Evolutionary conservation across 2,888 invertebrate genomes (phyloP).

Genomic region (Drosophila suboccidentalis): DNA sequence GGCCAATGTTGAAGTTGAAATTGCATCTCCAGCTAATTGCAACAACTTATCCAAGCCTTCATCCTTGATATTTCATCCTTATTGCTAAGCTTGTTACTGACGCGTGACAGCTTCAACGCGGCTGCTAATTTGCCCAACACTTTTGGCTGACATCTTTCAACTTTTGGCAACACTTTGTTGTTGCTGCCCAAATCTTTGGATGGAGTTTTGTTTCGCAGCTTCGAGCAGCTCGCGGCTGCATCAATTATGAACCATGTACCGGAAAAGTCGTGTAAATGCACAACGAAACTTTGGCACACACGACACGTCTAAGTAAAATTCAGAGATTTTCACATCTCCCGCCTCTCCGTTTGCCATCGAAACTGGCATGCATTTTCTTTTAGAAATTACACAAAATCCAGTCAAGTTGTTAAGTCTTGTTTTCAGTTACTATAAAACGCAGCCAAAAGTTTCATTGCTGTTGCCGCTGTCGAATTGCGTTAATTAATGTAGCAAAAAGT

Average conservation of each 20-base stretch:
- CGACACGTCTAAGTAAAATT: neutral
- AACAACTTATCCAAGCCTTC: slow-evolving; percentile 28
- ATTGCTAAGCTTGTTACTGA: slow-evolving; percentile 25
- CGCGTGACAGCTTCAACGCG: slow-evolving; percentile 69
- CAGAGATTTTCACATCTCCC: neutral
- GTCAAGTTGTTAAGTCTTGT: slow-evolving; percentile 66
- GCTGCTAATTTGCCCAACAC: slow-evolving; percentile 76
- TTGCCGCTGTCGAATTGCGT: slow-evolving; percentile 54
- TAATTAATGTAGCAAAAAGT: slow-evolving; percentile 73
- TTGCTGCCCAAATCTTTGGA: slow-evolving; percentile 48
- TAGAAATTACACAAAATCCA: slow-evolving; percentile 64
- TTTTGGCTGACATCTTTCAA: slow-evolving; percentile 70
- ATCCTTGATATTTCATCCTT: slow-evolving; percentile 19
- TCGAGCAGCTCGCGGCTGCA: slow-evolving; percentile 64
- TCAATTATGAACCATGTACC: slow-evolving; percentile 72
- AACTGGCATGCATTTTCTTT: slow-evolving; percentile 51
- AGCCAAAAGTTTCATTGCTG: slow-evolving; percentile 57
- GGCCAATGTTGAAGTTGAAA: neutral
- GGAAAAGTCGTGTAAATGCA: slow-evolving; percentile 68
- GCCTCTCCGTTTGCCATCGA: neutral
- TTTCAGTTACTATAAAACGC: slow-evolving; percentile 54
- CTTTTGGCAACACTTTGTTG: slow-evolving; percentile 43
- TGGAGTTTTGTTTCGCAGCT: slow-evolving; percentile 51
- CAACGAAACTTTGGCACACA: slow-evolving; percentile 61
- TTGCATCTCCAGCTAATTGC: neutral